Base-by-base conservation (phyloP, 2,797 vertebrate species). In the Myotis findleyi region DNA sequence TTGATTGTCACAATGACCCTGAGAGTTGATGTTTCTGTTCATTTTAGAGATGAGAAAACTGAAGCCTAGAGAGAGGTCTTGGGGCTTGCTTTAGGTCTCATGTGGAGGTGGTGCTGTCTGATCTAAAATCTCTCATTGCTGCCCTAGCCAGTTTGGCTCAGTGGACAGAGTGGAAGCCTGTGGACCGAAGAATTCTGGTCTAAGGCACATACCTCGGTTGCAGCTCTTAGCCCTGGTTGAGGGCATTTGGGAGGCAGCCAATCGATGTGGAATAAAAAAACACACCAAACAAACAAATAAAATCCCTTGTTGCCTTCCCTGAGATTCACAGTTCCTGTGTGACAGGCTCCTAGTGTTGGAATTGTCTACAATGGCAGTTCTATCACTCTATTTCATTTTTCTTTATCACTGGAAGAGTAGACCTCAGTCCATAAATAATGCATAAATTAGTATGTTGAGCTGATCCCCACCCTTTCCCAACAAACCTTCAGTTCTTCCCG, bases 401-500 rank as follows among this genome's bases (percentile, higher is more conserved):
- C 66, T 71, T 83, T 92, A 62, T 85, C 73, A 36, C 68, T 7
- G 7, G 64, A 64, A 84, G 72, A 75, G 36, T 76, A 27, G 66
- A 57, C 7, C 68, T 89, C 94, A 94, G 81, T 88, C 69, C 73
- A 94, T 95, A 96, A 89, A 94, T 95, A 96, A 96, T 76, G 90
- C 76, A 94, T 91, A 95, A 66, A 96, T 97, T 97, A 95, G 84
- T 94, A 92, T 92, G 87, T 94, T 47, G 87, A 96, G 87, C 93
- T 93, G 93, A 91, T 95, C 96, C 81, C 41, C 93, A 97, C 84
- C 76, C 49, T 81, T 87, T 96, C 87, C 82, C 83, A 87, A 73
- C 36, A 77, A 33, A 53, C 21, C 83, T 94, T 96, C 53, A 66
- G 77, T 94, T 93, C 92, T 97, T 87, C 27, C 76, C 64, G 69